Percentiles rank a stretch among this genome's conserved stretches.
phyloP scores from a whole-genome alignment of 2,113 vertebrate species.

The Dissostichus mawsoni region DNA sequence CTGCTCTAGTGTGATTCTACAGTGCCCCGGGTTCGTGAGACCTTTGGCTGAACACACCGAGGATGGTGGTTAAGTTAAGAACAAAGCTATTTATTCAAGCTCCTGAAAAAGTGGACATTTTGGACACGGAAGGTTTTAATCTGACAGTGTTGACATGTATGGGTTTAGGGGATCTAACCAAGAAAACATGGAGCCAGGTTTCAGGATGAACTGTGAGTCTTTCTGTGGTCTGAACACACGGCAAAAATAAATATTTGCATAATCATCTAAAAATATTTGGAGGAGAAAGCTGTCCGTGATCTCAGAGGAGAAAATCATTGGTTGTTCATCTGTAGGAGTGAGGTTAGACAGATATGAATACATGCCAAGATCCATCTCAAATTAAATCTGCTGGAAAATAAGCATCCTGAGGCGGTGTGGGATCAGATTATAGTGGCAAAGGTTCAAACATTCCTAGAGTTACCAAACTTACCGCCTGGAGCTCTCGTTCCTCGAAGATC shows the following conservation, averaged over 20 bases:
- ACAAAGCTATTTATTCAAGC: slow-evolving; percentile 38
- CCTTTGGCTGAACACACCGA: slow-evolving; percentile 44
- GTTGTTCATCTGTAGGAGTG: slow-evolving; percentile 16
- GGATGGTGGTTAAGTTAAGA: slow-evolving; percentile 23
- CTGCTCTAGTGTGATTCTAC: background rate
- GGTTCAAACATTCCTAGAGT: slow-evolving; percentile 38
- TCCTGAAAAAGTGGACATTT: slow-evolving; percentile 41
- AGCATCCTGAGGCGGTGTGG: slow-evolving; percentile 21
- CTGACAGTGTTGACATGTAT: slow-evolving; percentile 57
- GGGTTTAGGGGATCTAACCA: slow-evolving; percentile 40
- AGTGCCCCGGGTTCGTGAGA: slow-evolving; percentile 24
- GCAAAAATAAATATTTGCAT: slow-evolving; percentile 52
- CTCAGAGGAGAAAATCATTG: slow-evolving; percentile 28
- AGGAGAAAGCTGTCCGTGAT: slow-evolving; percentile 25
- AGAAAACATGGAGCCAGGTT: slow-evolving; percentile 37
- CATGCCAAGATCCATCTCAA: slow-evolving; percentile 22
- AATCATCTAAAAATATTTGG: slow-evolving; percentile 39
- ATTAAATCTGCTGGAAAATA: slow-evolving; percentile 39
- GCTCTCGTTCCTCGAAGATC: slow-evolving; percentile 95
- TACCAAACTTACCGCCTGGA: slow-evolving; percentile 89
- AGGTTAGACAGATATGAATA: slow-evolving; percentile 12
- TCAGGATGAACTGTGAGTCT: slow-evolving; percentile 1
- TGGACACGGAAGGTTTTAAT: slow-evolving; percentile 47
- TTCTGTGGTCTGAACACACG: slow-evolving; percentile 32
- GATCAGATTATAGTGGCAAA: slow-evolving; percentile 36